These are phyloP conservation scores for Pollicipes pollicipes DNA, from an alignment of 1,140 invertebrate species.

Conservation along the genomic window DNA sequence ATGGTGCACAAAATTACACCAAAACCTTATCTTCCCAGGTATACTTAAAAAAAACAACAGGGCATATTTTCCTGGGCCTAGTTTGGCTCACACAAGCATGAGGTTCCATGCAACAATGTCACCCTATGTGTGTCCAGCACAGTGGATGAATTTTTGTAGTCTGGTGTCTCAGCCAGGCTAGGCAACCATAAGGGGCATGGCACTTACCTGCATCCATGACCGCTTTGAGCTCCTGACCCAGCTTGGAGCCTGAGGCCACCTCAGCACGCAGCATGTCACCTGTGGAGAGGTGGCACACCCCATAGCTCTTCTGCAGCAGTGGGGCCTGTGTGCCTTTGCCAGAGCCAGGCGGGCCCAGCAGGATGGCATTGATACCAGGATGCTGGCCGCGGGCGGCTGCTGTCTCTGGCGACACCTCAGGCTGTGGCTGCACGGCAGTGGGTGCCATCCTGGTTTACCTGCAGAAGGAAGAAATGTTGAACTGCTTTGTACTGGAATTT, in stretches of 20 bases:
- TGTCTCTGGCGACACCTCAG: background rate
- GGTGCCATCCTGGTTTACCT: background rate
- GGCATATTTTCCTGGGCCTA: too few species aligned
- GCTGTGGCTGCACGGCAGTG: background rate
- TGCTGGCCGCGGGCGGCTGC: background rate
- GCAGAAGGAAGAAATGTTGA: too few species aligned
- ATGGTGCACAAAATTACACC: too few species aligned
- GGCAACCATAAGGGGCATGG: too few species aligned
- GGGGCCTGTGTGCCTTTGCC: slow-evolving; percentile 87
- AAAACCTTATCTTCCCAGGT: too few species aligned
- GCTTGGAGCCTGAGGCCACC: slow-evolving; percentile 49
- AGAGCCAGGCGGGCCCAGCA: slow-evolving; percentile 58
- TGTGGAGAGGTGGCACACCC: slow-evolving; percentile 70
- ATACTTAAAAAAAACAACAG: too few species aligned
- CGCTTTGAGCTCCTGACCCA: slow-evolving; percentile 11
- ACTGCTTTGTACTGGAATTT: too few species aligned
- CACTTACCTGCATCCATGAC: background rate
- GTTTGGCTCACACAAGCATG: too few species aligned
- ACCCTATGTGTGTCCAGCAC: too few species aligned
- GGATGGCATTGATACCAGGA: slow-evolving; percentile 23
- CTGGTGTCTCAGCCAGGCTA: too few species aligned
- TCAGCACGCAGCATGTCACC: slow-evolving; percentile 75
- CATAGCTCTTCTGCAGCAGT: slow-evolving; percentile 70
- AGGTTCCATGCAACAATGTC: too few species aligned
- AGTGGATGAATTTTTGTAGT: too few species aligned